These are phyloP conservation scores for Chelonia mydas DNA, from an alignment of 2,797 vertebrate species.

Conservation along the genomic window DNA sequence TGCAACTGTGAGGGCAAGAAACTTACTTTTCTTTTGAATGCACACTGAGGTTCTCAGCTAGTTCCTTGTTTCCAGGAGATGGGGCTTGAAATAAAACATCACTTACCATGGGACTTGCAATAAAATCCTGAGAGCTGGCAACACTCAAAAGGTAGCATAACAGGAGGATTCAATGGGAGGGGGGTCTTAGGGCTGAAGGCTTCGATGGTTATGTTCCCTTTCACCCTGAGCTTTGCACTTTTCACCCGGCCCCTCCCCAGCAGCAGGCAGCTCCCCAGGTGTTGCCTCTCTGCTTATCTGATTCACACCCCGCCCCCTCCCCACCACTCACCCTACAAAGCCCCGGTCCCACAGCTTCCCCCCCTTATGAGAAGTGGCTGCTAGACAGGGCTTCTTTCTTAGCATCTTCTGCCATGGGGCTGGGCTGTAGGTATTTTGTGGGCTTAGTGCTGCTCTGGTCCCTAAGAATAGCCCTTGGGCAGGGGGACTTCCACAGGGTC, in stretches of 20 bases:
- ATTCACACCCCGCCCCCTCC: background rate
- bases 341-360: accelerated
- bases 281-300: background rate
- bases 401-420: background rate
- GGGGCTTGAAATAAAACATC: background rate
- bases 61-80: background rate
- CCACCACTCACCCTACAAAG: background rate
- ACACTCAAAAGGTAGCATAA: background rate
- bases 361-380: background rate
- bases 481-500: background rate
- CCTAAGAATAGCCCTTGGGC: background rate
- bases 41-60: background rate
- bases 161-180: background rate
- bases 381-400: background rate
- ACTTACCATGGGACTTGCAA: background rate
- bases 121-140: background rate
- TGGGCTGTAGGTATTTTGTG: background rate
- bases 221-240: background rate
- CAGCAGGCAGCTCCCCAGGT: background rate
- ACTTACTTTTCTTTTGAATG: background rate
- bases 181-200: background rate
- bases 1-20: background rate
- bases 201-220: background rate
- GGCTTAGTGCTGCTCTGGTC: slow-evolving; percentile 13
- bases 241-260: background rate